A percentile compares a stretch with the other conserved stretches of the same genome.
phyloP scores from a whole-genome alignment of 1,140 invertebrate species.

The Delia radicum region DNA sequence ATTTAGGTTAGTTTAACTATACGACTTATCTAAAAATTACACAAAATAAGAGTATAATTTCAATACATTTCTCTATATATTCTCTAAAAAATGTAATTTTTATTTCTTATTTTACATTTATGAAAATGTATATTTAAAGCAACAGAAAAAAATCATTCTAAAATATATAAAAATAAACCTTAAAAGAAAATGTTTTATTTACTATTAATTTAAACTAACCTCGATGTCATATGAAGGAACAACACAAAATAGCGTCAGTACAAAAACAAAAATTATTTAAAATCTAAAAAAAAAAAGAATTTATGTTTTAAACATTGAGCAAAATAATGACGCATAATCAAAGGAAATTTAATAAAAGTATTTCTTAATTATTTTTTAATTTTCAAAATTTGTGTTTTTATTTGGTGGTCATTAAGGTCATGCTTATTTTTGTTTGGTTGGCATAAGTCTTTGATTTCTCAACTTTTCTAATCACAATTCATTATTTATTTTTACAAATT shows the following conservation, averaged over 20 bases:
- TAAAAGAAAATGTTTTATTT: slow-evolving; percentile 14
- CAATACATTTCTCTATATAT: background rate
- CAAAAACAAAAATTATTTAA: background rate
- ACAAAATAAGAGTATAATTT: background rate
- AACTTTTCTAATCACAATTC: no score
- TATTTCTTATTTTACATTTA: background rate
- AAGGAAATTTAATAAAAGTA: background rate
- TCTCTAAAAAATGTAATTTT: background rate
- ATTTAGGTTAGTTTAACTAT: background rate
- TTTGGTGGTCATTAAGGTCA: no score
- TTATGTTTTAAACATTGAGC: background rate
- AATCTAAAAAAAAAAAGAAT: background rate
- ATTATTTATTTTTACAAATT: no score
- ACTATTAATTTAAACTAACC: background rate
- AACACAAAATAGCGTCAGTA: background rate
- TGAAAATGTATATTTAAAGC: background rate
- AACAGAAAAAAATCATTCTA: background rate
- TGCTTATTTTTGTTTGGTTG: no score
- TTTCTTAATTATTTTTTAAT: background rate
- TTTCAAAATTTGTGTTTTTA: background rate
- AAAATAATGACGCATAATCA: background rate
- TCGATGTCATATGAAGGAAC: background rate
- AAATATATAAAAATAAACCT: background rate
- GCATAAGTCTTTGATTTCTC: no score
- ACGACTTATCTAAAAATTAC: background rate